Conservation (phyloP, 1,140 invertebrate species). For the Thereuonema tuberculata region DNA sequence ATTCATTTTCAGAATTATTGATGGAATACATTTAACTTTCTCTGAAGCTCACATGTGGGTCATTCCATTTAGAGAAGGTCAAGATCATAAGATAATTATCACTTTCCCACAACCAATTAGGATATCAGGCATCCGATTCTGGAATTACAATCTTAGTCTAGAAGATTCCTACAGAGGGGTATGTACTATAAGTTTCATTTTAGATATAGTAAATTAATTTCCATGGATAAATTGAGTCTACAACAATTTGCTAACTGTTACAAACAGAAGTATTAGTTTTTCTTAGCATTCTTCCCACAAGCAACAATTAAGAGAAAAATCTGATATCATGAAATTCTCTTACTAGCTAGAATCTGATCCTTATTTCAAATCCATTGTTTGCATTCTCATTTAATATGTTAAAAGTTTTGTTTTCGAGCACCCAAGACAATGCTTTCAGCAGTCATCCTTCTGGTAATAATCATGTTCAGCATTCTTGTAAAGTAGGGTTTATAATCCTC, state of each 20-base stretch:
- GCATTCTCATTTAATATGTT: too few species aligned
- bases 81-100: constrained; percentile 25
- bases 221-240: too few species aligned
- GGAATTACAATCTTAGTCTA: constrained; percentile 65
- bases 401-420: too few species aligned
- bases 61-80: constrained; percentile 32
- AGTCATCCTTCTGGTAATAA: not conserved
- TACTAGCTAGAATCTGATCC: too few species aligned
- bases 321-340: too few species aligned
- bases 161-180: constrained; percentile 59
- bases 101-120: constrained; percentile 21
- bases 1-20: constrained; percentile 27
- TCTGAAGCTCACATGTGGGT: constrained; percentile 38
- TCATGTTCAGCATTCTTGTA: not conserved
- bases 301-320: too few species aligned
- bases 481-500: not conserved
- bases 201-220: not conserved
- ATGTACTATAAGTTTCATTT: constrained; percentile 32
- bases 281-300: too few species aligned
- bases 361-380: too few species aligned
- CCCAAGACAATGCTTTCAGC: too few species aligned
- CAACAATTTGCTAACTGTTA: too few species aligned
- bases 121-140: constrained; percentile 44
- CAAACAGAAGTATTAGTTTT: too few species aligned
- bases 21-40: constrained; percentile 33